Percentiles rank a stretch among this genome's conserved stretches.
Evolutionary conservation across 1,140 invertebrate species (phyloP).

Genomic region (Geopemphigus sp.): DNA sequence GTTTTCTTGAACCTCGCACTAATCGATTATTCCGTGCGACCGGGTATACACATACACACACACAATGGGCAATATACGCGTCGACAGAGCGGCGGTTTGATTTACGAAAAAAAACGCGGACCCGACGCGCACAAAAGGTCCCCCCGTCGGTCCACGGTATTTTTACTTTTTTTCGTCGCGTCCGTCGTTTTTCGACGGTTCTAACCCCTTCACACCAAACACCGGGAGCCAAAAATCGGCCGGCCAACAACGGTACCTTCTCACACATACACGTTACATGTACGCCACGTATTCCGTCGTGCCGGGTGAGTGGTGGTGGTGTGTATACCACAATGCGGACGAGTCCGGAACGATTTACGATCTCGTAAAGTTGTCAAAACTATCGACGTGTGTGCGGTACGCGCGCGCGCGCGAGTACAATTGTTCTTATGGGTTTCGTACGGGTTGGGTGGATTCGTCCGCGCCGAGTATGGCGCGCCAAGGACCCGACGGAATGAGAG

Average conservation of each 20-base stretch:
- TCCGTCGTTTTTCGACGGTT: conserved; percentile 26
- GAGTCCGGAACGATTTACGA: conserved; percentile 25
- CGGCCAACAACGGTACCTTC: conserved; percentile 1
- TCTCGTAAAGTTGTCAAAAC: conserved; percentile 21
- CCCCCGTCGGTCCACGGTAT: too few relatives aligned
- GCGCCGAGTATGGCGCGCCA: too few relatives aligned
- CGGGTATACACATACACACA: too few relatives aligned
- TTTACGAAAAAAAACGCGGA: too few relatives aligned
- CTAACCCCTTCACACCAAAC: conserved; percentile 37
- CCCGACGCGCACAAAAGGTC: too few relatives aligned
- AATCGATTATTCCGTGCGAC: too few relatives aligned
- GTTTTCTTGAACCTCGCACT: too few relatives aligned
- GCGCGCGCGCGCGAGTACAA: too few relatives aligned
- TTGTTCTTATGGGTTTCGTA: too few relatives aligned
- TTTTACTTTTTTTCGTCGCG: background rate
- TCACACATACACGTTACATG: background rate
- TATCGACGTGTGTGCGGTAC: background rate
- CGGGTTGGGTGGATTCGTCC: too few relatives aligned
- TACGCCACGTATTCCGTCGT: background rate
- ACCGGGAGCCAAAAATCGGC: conserved; percentile 20
- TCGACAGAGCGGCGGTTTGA: too few relatives aligned
- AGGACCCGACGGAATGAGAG: background rate
- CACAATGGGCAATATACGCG: too few relatives aligned
- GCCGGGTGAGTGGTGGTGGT: background rate
- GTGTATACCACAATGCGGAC: background rate